Conservation (phyloP, 2,797 vertebrate species). For the Furcifer pardalis region DNA sequence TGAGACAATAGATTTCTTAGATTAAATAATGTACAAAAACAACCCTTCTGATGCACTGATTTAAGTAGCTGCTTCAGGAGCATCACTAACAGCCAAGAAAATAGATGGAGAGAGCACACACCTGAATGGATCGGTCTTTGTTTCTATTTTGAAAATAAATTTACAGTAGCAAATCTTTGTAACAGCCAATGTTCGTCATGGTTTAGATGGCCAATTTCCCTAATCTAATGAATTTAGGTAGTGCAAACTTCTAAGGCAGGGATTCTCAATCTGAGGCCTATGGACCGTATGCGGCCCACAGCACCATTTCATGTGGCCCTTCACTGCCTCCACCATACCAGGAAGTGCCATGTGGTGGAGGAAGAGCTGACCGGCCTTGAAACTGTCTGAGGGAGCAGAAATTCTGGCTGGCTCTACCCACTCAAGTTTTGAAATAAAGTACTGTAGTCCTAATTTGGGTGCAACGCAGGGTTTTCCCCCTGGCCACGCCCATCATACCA, state of each 20-base stretch:
- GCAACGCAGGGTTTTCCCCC: no score
- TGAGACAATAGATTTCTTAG: slow-evolving; percentile 35
- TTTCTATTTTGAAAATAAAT: slow-evolving; percentile 53
- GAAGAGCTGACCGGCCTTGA: no score
- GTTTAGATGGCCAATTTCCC: slow-evolving; percentile 59
- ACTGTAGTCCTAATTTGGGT: no score
- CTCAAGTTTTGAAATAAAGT: no score
- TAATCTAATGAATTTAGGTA: slow-evolving; percentile 67
- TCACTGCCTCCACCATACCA: no score
- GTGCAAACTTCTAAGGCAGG: slow-evolving; percentile 55
- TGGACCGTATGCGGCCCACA: no score
- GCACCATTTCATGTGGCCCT: no score
- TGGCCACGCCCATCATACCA: no score
- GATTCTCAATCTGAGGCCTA: no score
- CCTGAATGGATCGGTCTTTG: slow-evolving; percentile 48
- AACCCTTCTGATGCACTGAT: slow-evolving; percentile 47
- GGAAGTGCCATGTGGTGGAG: no score
- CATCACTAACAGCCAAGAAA: slow-evolving; percentile 46
- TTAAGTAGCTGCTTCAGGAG: slow-evolving; percentile 50
- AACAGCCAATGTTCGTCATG: slow-evolving; percentile 45
- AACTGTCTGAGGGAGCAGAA: no score
- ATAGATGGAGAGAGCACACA: background rate
- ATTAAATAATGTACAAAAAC: slow-evolving; percentile 47
- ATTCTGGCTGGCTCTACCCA: no score
- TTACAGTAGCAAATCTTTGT: slow-evolving; percentile 42